Evolutionary conservation across 2,113 vertebrate genomes (phyloP).

Genomic region (Callithrix jacchus): DNA sequence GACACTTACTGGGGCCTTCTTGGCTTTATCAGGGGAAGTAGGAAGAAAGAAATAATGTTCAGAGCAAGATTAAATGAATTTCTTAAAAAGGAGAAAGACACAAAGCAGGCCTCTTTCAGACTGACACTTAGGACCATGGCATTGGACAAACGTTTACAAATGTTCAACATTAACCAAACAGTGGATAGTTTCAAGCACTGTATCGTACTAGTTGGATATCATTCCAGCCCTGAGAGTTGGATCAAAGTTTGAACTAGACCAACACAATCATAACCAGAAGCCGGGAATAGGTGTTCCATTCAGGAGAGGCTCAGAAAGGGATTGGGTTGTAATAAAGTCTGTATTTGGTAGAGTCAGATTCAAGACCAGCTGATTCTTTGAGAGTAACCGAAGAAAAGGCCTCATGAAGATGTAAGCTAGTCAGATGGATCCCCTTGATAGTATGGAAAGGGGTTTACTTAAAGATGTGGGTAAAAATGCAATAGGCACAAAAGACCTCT

Average conservation of each 20-base stretch:
- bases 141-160: neutral
- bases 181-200: neutral
- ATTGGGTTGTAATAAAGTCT: neutral
- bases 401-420: neutral
- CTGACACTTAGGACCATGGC: neutral
- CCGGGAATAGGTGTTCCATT: neutral
- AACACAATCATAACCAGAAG: neutral
- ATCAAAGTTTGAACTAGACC: neutral
- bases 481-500: neutral
- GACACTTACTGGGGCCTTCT: neutral
- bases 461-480: neutral
- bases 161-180: neutral
- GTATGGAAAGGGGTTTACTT: neutral
- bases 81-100: conserved; percentile 23
- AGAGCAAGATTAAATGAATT: conserved; percentile 1
- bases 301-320: neutral
- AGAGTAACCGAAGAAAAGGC: neutral
- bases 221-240: neutral
- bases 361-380: neutral
- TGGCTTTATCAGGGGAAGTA: neutral
- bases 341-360: neutral
- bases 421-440: neutral
- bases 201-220: neutral
- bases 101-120: neutral
- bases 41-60: conserved; percentile 7